Conservation (phyloP, 2,888 invertebrate species). For the Oxyteleia sp. region DNA sequence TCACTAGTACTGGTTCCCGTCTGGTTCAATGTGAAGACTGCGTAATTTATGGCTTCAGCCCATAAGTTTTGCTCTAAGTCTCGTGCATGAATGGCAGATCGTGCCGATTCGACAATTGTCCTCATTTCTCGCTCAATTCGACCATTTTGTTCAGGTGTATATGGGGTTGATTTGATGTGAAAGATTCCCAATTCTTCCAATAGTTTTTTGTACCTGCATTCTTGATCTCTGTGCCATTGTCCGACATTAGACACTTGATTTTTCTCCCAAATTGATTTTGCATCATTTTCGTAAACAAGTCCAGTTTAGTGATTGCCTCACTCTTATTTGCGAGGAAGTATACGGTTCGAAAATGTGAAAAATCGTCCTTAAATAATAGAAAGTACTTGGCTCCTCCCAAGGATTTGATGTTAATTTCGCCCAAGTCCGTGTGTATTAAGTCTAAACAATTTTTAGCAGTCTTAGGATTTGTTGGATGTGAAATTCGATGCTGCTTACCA, state of each 20-base stretch:
- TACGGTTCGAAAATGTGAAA: conserved; percentile 77
- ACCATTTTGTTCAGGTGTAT: neutral
- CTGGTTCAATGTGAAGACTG: neutral
- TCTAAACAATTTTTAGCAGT: conserved; percentile 75
- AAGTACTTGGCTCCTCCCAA: conserved; percentile 76
- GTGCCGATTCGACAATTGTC: neutral
- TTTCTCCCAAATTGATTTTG: conserved; percentile 79
- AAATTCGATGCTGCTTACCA: conserved; percentile 77
- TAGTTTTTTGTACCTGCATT: conserved; percentile 74
- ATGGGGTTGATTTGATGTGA: conserved; percentile 61
- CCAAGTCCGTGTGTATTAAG: conserved; percentile 77
- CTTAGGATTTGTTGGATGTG: conserved; percentile 48
- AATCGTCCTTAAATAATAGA: no score
- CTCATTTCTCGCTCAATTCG: neutral
- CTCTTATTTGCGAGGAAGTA: conserved; percentile 79
- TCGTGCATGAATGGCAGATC: neutral
- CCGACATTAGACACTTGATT: conserved; percentile 76
- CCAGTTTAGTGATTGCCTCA: conserved; percentile 75
- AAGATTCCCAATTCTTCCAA: conserved; percentile 78
- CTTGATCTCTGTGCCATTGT: conserved; percentile 80
- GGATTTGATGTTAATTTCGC: conserved; percentile 72
- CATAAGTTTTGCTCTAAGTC: neutral
- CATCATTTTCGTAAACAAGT: conserved; percentile 75
- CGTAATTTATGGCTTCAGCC: conserved; percentile 2
- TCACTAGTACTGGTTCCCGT: neutral